Conservation (phyloP, 1,140 invertebrate species). For the Procambarus clarkii region DNA sequence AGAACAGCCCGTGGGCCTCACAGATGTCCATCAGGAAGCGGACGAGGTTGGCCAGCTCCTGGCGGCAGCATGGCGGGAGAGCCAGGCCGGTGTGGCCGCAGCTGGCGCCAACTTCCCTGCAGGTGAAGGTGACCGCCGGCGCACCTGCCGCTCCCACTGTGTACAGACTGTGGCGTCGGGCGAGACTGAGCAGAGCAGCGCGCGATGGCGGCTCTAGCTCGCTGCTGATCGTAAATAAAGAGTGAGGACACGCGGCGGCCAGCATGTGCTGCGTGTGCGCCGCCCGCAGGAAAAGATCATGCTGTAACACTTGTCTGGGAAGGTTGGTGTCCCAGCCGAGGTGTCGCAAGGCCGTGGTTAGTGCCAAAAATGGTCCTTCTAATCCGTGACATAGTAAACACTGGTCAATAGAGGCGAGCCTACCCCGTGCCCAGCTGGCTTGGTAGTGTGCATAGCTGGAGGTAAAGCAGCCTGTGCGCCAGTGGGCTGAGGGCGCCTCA, state of each 20-base stretch:
- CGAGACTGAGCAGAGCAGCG: conserved; percentile 26
- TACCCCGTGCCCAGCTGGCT: conserved; percentile 23
- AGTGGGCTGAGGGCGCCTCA: conserved; percentile 23
- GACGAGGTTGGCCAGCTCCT: conserved; percentile 48
- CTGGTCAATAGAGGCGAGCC: conserved; percentile 21
- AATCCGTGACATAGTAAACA: conserved; percentile 48
- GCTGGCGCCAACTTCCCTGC: conserved; percentile 32
- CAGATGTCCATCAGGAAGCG: conserved; percentile 60
- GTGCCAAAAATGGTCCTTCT: conserved; percentile 58
- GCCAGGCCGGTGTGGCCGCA: conserved; percentile 24
- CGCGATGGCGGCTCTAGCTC: conserved; percentile 30
- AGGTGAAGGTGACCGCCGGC: conserved; percentile 8
- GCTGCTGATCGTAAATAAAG: conserved; percentile 11
- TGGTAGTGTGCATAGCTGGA: conserved; percentile 46
- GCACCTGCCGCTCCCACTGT: conserved; percentile 21
- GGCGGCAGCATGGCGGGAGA: conserved; percentile 58
- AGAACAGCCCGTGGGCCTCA: conserved; percentile 41
- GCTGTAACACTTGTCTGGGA: neutral
- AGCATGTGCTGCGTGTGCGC: conserved; percentile 31
- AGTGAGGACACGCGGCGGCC: conserved; percentile 32
- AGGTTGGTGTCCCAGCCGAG: conserved; percentile 41
- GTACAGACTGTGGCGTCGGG: conserved; percentile 43
- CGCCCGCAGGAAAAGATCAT: conserved; percentile 48
- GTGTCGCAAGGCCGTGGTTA: conserved; percentile 49
- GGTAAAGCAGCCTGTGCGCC: conserved; percentile 48